phyloP scores from a whole-genome alignment of 2,113 vertebrate species.

The Centropus unirufus region DNA sequence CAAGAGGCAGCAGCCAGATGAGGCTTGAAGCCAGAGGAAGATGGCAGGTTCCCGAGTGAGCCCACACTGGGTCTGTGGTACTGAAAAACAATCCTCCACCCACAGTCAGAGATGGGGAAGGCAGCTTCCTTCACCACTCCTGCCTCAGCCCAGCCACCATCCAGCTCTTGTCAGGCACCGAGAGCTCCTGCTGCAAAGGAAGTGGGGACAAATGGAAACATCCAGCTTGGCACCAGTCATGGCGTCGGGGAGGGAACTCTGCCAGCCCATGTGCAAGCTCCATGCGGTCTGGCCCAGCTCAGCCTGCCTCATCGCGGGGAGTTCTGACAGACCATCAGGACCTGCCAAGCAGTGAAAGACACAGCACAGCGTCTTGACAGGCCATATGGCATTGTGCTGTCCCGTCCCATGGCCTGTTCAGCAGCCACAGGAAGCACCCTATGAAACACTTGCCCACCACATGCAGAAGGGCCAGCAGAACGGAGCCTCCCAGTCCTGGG shows the following conservation, averaged over 20 bases:
- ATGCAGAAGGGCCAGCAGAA: not conserved
- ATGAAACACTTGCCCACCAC: not conserved
- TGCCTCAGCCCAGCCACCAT: not conserved
- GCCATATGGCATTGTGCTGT: not conserved
- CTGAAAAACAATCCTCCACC: not conserved
- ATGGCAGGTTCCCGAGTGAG: rapidly evolving
- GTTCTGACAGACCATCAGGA: not conserved
- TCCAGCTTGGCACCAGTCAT: not conserved
- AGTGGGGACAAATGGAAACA: constrained; percentile 13
- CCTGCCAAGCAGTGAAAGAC: not conserved
- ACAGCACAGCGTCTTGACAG: not conserved
- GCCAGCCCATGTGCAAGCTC: constrained; percentile 41
- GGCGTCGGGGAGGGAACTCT: not conserved
- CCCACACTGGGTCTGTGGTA: not conserved
- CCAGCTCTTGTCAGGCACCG: not conserved
- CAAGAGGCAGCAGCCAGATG: not conserved
- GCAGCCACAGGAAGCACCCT: not conserved
- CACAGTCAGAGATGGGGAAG: not conserved
- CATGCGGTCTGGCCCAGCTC: constrained; percentile 13
- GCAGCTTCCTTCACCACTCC: not conserved
- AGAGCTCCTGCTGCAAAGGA: not conserved
- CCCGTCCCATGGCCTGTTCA: rapidly evolving
- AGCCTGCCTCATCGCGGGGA: not conserved
- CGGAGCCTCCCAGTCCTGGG: rapidly evolving
- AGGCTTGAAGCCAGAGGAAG: not conserved